Percentiles rank a stretch among this genome's conserved stretches.
These are phyloP conservation scores for Cranoglanis bouderius DNA, from an alignment of 2,113 vertebrate genomes.

Conservation along the genomic window DNA sequence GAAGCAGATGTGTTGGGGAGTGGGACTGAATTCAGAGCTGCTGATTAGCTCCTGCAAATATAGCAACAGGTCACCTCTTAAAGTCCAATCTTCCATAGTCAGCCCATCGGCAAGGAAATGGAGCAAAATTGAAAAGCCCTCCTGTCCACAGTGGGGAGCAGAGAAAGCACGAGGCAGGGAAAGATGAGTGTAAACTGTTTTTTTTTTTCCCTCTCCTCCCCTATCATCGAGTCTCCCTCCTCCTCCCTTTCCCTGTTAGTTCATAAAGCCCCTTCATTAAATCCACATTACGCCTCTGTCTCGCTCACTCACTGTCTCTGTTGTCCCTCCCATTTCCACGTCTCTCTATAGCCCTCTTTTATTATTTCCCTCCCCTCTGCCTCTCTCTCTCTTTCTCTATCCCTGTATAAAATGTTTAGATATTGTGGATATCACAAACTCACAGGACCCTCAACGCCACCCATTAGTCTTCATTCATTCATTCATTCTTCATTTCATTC, in stretches of 20 bases:
- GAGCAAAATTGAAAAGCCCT: conserved; percentile 63
- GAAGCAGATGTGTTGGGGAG: conserved; percentile 17
- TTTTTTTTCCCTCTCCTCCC: conserved; percentile 32
- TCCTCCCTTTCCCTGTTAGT: conserved; percentile 54
- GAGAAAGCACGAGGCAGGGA: conserved; percentile 37
- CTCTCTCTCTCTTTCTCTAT: background rate
- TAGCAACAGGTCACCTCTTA: conserved; percentile 76
- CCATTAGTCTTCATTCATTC: too few species aligned
- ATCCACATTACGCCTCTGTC: conserved; percentile 67
- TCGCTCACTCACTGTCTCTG: conserved; percentile 12
- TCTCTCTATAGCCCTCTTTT: conserved; percentile 22
- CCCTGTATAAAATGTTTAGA: background rate
- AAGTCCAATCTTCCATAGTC: conserved; percentile 63
- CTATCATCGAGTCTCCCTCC: conserved; percentile 37
- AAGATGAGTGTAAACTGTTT: conserved; percentile 57
- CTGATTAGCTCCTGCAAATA: conserved; percentile 71
- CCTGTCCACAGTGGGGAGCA: conserved; percentile 41
- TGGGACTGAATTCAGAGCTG: conserved; percentile 41
- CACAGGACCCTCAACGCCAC: background rate
- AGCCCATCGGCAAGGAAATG: conserved; percentile 68
- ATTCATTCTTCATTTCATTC: conserved; percentile 26
- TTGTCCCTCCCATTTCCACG: conserved; percentile 14
- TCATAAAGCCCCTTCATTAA: conserved; percentile 71
- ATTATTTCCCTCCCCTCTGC: background rate
- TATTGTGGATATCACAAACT: conserved; percentile 5